These are phyloP conservation scores for Dermolepida albohirtum DNA, from an alignment of 2,888 invertebrate genomes.

Conservation along the genomic window DNA sequence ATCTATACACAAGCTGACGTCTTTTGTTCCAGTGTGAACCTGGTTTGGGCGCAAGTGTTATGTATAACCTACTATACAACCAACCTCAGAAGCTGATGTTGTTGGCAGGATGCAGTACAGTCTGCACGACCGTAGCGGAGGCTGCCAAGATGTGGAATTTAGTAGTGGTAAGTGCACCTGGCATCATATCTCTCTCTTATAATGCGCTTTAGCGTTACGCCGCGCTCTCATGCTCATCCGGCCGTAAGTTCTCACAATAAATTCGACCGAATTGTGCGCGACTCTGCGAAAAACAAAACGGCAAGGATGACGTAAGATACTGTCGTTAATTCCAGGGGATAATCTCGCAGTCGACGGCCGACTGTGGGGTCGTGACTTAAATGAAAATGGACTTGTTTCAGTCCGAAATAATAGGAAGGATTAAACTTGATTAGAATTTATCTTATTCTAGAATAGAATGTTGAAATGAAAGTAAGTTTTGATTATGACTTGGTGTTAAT, in stretches of 20 bases:
- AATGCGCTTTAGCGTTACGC: not conserved
- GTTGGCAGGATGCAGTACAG: constrained; percentile 97
- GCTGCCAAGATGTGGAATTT: constrained; percentile 99
- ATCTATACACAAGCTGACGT: constrained; percentile 19
- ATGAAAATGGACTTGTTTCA: no score
- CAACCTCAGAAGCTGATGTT: constrained; percentile 94
- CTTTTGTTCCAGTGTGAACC: constrained; percentile 90
- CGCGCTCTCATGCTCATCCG: not conserved
- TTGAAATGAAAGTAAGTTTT: no score
- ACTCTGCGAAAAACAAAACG: not conserved
- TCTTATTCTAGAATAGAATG: no score
- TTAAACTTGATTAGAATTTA: no score
- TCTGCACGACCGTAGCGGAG: constrained; percentile 98
- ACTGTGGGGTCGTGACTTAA: no score
- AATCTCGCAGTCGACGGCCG: no score
- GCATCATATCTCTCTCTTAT: constrained; percentile 1
- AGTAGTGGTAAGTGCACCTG: constrained; percentile 85
- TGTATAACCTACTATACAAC: constrained; percentile 98
- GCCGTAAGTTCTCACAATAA: constrained; percentile 4
- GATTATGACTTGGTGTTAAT: no score
- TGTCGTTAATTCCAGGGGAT: not conserved
- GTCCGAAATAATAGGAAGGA: no score
- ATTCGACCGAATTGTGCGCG: constrained; percentile 1
- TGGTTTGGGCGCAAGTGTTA: constrained; percentile 96
- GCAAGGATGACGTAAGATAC: not conserved